Conservation (phyloP, 2,888 invertebrate genomes). For the Drosophila setosimentum region DNA sequence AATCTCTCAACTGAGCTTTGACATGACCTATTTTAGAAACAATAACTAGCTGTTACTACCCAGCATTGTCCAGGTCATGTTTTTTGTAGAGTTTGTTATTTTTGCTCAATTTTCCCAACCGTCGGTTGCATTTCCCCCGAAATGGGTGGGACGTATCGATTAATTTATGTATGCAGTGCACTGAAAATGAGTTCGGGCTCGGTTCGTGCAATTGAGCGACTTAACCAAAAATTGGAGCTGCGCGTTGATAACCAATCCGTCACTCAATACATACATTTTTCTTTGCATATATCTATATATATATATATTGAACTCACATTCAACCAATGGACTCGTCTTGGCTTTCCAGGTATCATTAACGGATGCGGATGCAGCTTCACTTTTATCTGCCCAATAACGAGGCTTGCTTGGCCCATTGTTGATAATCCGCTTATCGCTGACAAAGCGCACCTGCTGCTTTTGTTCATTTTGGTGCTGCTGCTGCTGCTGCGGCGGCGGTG, state of each 20-base stretch:
- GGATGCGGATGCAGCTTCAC: conserved; percentile 5
- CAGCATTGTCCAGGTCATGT: conserved; percentile 4
- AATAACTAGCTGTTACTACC: neutral
- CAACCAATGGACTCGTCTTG: conserved; percentile 7
- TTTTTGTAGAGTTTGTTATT: neutral
- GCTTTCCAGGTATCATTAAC: conserved; percentile 3
- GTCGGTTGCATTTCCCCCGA: neutral
- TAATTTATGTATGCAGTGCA: conserved; percentile 7
- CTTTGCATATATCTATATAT: neutral
- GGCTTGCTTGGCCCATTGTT: conserved; percentile 65
- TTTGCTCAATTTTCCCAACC: conserved; percentile 7
- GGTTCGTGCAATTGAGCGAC: conserved; percentile 3
- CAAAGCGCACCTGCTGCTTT: conserved; percentile 49
- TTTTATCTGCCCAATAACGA: conserved; percentile 54
- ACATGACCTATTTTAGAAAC: conserved; percentile 9
- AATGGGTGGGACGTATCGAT: conserved; percentile 7
- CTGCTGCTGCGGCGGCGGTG: conserved; percentile 38
- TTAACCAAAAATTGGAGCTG: conserved; percentile 6
- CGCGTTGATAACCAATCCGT: conserved; percentile 13
- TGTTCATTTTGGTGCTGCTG: conserved; percentile 18
- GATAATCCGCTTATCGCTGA: conserved; percentile 67
- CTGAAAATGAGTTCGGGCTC: conserved; percentile 4
- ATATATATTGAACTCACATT: conserved; percentile 35
- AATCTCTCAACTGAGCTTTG: neutral
- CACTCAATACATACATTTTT: conserved; percentile 10